These are phyloP conservation scores for Ailuropoda melanoleuca DNA, from an alignment of 2,113 vertebrate genomes.

Conservation along the genomic window DNA sequence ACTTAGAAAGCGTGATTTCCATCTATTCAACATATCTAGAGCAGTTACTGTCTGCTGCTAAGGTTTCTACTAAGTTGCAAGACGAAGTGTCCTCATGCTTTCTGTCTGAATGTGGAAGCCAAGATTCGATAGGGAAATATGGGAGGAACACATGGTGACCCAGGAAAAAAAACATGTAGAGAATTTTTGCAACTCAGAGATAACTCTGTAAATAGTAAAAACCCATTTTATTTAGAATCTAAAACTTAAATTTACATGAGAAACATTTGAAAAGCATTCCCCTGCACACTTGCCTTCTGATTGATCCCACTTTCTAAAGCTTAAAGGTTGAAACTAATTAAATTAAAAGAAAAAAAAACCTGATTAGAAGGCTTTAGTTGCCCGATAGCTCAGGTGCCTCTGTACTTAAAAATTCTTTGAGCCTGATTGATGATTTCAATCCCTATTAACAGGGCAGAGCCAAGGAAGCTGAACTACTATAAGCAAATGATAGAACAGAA, in stretches of 20 bases:
- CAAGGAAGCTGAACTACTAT: background rate
- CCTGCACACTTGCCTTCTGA: background rate
- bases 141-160: background rate
- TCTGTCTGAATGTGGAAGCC: background rate
- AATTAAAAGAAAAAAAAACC: background rate
- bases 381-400: background rate
- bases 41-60: background rate
- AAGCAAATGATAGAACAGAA: background rate
- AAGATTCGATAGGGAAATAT: background rate
- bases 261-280: background rate
- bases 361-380: background rate
- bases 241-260: background rate
- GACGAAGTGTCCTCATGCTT: background rate
- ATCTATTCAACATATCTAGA: background rate
- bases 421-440: background rate
- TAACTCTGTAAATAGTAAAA: background rate
- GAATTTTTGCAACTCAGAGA: background rate
- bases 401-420: background rate
- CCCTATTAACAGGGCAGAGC: background rate
- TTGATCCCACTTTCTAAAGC: background rate
- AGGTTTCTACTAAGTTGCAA: background rate
- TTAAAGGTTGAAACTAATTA: background rate
- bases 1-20: background rate
- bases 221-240: background rate
- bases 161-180: background rate